Conservation (phyloP, 1,140 invertebrate species). For the Cotesia typhae region DNA sequence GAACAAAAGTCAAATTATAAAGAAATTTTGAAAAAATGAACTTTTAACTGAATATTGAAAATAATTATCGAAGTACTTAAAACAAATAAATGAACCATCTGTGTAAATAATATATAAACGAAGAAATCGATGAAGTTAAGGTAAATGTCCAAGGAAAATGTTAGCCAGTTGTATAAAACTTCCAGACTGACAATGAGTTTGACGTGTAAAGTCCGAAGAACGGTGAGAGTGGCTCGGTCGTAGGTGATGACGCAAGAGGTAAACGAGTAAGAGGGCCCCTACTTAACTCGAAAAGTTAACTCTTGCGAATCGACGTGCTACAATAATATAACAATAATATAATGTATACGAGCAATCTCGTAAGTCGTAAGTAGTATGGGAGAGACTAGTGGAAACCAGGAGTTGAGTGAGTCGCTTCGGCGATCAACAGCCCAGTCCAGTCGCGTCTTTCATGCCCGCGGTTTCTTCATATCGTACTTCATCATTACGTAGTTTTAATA, state of each 20-base stretch:
- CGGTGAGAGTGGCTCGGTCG: constrained; percentile 17
- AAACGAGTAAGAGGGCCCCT: constrained; percentile 18
- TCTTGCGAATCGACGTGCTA: constrained; percentile 22
- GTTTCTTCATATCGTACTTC: not conserved
- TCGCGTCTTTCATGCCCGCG: constrained; percentile 4
- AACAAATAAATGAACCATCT: too few species aligned
- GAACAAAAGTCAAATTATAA: too few species aligned
- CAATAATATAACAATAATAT: not conserved
- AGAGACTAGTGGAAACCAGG: not conserved
- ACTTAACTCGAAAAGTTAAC: not conserved
- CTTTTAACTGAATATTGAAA: too few species aligned
- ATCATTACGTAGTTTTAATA: not conserved
- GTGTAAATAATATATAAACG: too few species aligned
- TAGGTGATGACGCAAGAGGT: constrained; percentile 19
- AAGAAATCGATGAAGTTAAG: too few species aligned
- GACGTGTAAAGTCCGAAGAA: not conserved
- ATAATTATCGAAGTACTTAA: too few species aligned
- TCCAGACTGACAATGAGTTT: too few species aligned
- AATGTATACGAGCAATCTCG: not conserved
- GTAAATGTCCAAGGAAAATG: not conserved
- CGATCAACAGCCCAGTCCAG: constrained; percentile 13
- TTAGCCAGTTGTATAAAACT: too few species aligned
- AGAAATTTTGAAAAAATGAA: too few species aligned
- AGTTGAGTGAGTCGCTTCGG: too few species aligned
- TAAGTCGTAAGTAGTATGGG: too few species aligned